Evolutionary conservation across 2,113 vertebrate genomes (phyloP).

Genomic region (Rhineura floridana): DNA sequence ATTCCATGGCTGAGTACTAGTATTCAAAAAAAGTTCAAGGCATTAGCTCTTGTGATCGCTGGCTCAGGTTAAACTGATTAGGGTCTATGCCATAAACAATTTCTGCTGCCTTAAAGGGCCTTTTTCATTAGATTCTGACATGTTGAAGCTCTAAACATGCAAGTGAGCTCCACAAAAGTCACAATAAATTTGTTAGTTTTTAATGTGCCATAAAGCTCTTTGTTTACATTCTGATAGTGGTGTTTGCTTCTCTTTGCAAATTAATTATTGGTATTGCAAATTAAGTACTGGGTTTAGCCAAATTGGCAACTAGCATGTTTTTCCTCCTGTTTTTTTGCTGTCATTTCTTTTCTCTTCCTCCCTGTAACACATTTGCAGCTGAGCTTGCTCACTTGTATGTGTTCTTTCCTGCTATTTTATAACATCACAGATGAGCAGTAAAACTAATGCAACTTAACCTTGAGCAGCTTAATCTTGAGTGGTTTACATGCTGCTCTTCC

Average conservation of each 20-base stretch:
- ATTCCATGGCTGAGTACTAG: background rate
- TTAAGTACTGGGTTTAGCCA: background rate
- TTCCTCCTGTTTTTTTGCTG: background rate
- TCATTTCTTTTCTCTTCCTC: background rate
- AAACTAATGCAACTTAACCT: conserved; percentile 37
- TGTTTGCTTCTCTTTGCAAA: background rate
- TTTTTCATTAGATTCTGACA: background rate
- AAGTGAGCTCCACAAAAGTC: too few relatives aligned
- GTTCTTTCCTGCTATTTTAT: conserved; percentile 36
- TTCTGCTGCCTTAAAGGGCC: background rate
- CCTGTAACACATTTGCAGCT: background rate
- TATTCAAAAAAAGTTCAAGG: background rate
- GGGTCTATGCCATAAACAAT: background rate
- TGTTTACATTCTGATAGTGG: background rate
- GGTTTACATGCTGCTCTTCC: conserved; percentile 65
- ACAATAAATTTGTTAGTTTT: too few relatives aligned
- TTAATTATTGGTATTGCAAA: background rate
- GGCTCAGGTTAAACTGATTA: background rate
- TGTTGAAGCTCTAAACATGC: background rate
- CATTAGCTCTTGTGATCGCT: background rate
- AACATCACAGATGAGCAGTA: conserved; percentile 58
- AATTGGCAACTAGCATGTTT: background rate
- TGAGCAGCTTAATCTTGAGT: conserved; percentile 57
- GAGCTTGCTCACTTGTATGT: background rate
- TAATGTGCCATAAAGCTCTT: background rate